These are phyloP conservation scores for Corythaixoides concolor DNA, from an alignment of 2,113 vertebrate genomes.

Conservation along the genomic window DNA sequence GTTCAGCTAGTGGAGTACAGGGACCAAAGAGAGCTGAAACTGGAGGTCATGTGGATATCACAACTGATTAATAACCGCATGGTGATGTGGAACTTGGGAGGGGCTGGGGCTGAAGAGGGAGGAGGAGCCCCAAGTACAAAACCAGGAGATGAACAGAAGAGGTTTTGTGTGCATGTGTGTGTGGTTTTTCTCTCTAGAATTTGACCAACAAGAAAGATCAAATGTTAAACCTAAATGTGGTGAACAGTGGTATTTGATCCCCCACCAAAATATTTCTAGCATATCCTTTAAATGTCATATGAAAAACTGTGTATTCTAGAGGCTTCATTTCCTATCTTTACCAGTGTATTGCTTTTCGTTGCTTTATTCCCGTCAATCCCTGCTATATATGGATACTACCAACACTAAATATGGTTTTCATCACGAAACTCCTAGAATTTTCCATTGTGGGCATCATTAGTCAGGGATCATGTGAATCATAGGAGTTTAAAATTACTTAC, in stretches of 20 bases:
- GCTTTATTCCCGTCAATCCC: background rate
- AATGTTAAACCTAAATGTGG: background rate
- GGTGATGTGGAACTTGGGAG: constrained; percentile 18
- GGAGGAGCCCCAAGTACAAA: constrained; percentile 3
- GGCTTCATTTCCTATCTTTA: background rate
- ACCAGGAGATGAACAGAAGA: constrained; percentile 10
- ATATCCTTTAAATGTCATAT: constrained; percentile 8
- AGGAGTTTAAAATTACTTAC: constrained; percentile 50
- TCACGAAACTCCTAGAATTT: constrained; percentile 15
- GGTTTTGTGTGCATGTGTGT: background rate
- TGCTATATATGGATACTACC: constrained; percentile 9
- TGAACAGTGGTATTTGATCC: background rate
- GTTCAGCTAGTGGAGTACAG: constrained; percentile 41
- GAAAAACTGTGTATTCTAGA: background rate
- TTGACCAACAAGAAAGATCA: background rate
- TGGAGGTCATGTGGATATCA: constrained; percentile 66
- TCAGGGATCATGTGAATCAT: constrained; percentile 55
- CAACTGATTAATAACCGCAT: constrained; percentile 45
- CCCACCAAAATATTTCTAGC: background rate
- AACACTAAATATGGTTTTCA: constrained; percentile 45
- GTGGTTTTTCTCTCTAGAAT: background rate
- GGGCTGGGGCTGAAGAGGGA: background rate
- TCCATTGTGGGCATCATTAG: constrained; percentile 40
- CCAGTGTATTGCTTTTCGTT: background rate
- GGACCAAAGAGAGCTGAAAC: constrained; percentile 53